Evolutionary conservation across 2,888 invertebrate genomes (phyloP).

Genomic region (Helobdella robusta): DNA sequence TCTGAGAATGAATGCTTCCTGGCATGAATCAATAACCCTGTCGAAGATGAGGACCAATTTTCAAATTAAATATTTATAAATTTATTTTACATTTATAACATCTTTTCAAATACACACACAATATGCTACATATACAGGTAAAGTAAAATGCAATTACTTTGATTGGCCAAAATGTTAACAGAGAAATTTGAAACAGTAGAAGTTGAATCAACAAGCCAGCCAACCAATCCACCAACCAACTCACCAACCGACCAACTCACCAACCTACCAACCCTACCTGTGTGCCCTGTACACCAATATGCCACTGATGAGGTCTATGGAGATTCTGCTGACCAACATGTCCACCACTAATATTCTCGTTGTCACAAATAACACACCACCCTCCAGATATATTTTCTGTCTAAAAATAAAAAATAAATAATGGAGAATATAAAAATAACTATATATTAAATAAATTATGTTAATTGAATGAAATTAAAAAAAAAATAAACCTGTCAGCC

Average conservation of each 20-base stretch:
- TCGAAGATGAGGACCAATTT: neutral
- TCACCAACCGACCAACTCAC: no score
- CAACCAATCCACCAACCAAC: no score
- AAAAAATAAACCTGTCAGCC: conserved; percentile 54
- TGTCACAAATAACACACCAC: conserved; percentile 86
- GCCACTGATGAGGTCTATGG: conserved; percentile 76
- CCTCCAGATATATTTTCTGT: conserved; percentile 66
- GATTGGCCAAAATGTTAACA: no score
- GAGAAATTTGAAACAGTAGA: no score
- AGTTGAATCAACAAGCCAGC: no score
- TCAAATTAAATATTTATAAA: no score
- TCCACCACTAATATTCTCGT: conserved; percentile 91
- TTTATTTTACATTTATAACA: no score
- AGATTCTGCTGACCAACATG: conserved; percentile 79
- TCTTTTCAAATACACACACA: no score
- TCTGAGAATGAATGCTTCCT: conserved; percentile 86
- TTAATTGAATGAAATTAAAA: neutral
- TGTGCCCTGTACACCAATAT: conserved; percentile 84
- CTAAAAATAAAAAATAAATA: conserved; percentile 35
- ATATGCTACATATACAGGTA: no score
- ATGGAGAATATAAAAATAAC: neutral
- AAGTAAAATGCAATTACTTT: no score
- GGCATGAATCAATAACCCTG: conserved; percentile 65
- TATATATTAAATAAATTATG: neutral
- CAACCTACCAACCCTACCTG: no score